These are phyloP conservation scores for Dolichomitus sp. DNA, from an alignment of 2,888 invertebrate species.

Conservation along the genomic window DNA sequence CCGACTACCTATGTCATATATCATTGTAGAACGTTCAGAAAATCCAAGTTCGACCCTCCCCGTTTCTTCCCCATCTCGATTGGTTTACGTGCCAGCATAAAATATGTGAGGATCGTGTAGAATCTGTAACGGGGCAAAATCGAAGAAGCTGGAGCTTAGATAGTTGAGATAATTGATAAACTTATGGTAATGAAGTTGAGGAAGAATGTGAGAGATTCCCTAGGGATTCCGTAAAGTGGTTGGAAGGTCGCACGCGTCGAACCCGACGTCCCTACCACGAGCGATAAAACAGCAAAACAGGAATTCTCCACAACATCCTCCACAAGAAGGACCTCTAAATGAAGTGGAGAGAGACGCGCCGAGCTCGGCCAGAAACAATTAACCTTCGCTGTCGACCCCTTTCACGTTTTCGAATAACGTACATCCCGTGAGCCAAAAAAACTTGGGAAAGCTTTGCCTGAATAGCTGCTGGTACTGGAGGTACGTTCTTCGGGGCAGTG, in stretches of 20 bases:
- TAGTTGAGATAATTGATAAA: conserved; percentile 60
- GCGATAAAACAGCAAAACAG: background rate
- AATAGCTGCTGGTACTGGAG: conserved; percentile 12
- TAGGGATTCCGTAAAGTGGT: conserved; percentile 10
- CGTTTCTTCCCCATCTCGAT: background rate
- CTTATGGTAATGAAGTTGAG: conserved; percentile 65
- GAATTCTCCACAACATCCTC: conserved; percentile 22
- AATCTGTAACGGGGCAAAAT: background rate
- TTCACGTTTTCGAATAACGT: conserved; percentile 64
- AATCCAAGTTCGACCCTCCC: background rate
- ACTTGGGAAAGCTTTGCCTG: conserved; percentile 62
- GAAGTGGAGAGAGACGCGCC: conserved; percentile 24
- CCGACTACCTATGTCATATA: background rate
- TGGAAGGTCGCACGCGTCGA: conserved; percentile 41
- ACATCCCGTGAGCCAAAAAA: conserved; percentile 52
- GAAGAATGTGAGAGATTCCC: conserved; percentile 55
- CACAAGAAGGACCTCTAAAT: conserved; percentile 40
- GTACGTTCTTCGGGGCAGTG: background rate
- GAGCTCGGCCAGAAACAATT: conserved; percentile 65
- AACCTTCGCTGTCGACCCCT: conserved; percentile 66
- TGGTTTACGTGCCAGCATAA: background rate
- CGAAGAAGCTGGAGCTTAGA: background rate
- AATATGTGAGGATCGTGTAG: conserved; percentile 27
- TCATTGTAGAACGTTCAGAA: background rate
- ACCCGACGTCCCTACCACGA: background rate